Evolutionary conservation across 2,113 vertebrate genomes (phyloP), one percentile per base, ranked within the genome.

Genomic region (Microtus montanus): DNA sequence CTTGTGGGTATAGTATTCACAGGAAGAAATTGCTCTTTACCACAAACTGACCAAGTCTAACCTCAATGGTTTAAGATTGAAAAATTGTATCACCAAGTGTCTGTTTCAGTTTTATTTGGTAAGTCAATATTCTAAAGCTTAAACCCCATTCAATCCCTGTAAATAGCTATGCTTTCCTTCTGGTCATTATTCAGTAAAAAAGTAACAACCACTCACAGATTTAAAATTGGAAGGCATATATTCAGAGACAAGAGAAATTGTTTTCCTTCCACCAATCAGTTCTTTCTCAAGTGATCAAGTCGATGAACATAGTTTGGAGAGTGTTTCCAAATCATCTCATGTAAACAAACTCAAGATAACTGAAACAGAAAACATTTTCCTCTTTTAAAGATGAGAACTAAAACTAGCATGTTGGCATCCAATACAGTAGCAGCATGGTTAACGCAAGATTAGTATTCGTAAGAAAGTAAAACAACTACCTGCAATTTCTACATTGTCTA

Each of bases 231-330:
- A 68, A 87, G 28, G 15, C 15, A n/a, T 35, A 61, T 41, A 70
- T 49, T 87, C 22, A 64, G 12, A 61, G 54, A 87, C 68, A 70
- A 35, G 73, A 79, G 22, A 8, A 78, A 41, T 35, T 71, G 7
- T 75, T 64, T 89, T 33, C 0, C 77, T 14, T 38, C 38, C 33
- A 74, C 22, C 87, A 26, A 30, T 2, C 17, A 94, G 13, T 73
- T 33, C 74, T 90, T 89, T 86, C 41, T 94, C 66, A 93, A 85
- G 94, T 74, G 26, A 66, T 33, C 17, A 33, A 47, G 83, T 47
- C 26, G 47, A 64, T 11, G 44, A 85, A 13, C 12, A 78, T 58
- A 70, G 17, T 44, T 82, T 78, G 24, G 82, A 78, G 91, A 11
- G 0, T 89, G 70, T 87, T 90, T 80, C 28, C 24, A 84, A 94